These are phyloP conservation scores for Melanerpes aurifrons DNA, from an alignment of 2,113 vertebrate species.

Conservation along the genomic window DNA sequence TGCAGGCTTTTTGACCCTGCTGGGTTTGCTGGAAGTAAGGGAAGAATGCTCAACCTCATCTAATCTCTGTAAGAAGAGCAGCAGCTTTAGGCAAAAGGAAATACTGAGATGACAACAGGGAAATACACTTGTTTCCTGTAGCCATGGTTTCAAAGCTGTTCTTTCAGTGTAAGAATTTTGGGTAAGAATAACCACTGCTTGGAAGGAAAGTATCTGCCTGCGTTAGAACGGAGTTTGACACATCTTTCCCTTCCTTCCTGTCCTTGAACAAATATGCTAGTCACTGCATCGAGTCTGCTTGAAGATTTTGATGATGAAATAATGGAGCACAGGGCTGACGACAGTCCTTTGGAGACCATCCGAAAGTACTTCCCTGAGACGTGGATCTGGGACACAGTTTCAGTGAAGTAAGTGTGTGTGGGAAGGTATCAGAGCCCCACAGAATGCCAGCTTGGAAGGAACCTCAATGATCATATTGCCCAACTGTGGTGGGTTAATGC, in stretches of 20 bases:
- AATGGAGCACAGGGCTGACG: background rate
- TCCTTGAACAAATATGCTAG: background rate
- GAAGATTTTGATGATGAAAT: background rate
- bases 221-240: background rate
- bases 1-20: background rate
- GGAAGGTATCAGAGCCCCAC: background rate
- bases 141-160: background rate
- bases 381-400: slow-evolving; percentile 88
- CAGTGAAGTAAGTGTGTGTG: slow-evolving; percentile 78
- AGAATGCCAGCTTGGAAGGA: background rate
- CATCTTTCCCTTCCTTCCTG: background rate
- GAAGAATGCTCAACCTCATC: background rate
- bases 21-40: background rate
- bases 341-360: slow-evolving; percentile 36
- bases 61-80: background rate
- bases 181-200: background rate
- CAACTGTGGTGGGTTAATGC: too few species aligned
- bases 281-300: background rate
- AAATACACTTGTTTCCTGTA: background rate
- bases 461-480: background rate
- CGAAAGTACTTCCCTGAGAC: slow-evolving; percentile 88
- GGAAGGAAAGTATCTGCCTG: background rate
- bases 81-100: background rate
- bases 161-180: background rate
- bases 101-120: background rate